Base-by-base conservation (phyloP, 1,140 invertebrate genomes). In the Potamilus streckersoni region DNA sequence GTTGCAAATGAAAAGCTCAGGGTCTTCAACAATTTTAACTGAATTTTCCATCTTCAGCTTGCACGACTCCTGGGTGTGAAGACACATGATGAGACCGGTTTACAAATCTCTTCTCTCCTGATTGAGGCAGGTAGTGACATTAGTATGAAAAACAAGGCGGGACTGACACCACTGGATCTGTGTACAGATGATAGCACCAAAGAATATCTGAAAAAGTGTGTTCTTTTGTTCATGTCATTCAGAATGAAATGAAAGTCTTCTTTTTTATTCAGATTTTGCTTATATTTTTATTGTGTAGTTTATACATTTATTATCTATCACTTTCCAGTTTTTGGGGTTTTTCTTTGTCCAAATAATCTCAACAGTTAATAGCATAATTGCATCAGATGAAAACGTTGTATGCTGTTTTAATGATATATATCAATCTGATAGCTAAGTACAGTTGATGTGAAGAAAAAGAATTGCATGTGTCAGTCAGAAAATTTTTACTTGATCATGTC, bases 131-230 rank as follows among this genome's bases (percentile, higher is more conserved):
- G 73, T 16, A 79, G 77, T 11, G 55, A 79, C 23, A 62, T 80
- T 8, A n/a, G 71, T 3, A 56, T 74, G 4, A 79, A 79, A 67
- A 83, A 83, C 63, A 69, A 76, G 6, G 72, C 79, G 27, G 73
- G 68, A 17, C 59, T 76, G 19, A 79, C 81, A 19, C 81, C 81
- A 2, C 57, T 83, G 20, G 81, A 83, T 38, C 62, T 83, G 5
- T 76, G 77, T 56, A 61, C 61, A 3, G 81, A 83, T 66, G 20
- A 49, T 1, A 76, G 71, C 31, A 74, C 74, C 14, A 77, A 69
- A 38, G 69, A 76, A 0, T 83, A 80, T 59, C 72, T 83, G 70
- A 75, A 71, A 65, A 75, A 70, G 81, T 83, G 70, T 77, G 16
- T 38, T 57, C 13, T 23, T 56, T 60, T 19, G 15, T 63, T 63